Evolutionary conservation across 2,888 invertebrate genomes (phyloP).

Genomic region (Nomada flava): DNA sequence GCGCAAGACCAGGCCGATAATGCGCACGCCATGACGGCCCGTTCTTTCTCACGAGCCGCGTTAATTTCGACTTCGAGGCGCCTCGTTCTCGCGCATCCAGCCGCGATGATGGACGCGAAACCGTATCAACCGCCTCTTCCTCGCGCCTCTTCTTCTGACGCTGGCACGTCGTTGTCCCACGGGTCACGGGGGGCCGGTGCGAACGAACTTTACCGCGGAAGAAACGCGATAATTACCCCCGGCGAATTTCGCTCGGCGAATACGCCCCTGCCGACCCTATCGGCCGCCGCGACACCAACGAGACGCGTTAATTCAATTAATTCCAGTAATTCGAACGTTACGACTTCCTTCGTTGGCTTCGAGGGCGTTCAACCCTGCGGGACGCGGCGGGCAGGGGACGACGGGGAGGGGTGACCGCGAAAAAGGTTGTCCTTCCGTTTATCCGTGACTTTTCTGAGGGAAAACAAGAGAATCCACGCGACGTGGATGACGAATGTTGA

Average conservation of each 20-base stretch:
- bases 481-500: too few relatives aligned
- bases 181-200: not conserved
- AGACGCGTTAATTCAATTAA: constrained; percentile 50
- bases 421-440: not conserved
- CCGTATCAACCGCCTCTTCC: constrained; percentile 24
- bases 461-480: too few relatives aligned
- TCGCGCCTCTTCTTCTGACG: not conserved
- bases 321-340: constrained; percentile 39
- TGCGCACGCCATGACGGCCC: constrained; percentile 28
- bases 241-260: constrained; percentile 36
- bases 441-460: too few relatives aligned
- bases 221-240: constrained; percentile 47
- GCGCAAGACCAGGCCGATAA: constrained; percentile 39
- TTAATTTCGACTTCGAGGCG: constrained; percentile 47
- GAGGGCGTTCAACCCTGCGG: constrained; percentile 18
- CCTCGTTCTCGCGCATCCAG: not conserved
- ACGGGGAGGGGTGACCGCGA: not conserved
- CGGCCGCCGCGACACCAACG: not conserved
- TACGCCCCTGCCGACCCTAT: not conserved
- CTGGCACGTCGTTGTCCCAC: not conserved
- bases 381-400: not conserved
- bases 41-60: constrained; percentile 63
- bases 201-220: constrained; percentile 52
- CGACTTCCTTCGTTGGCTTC: constrained; percentile 28
- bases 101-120: constrained; percentile 16